Conservation (phyloP, 2,797 vertebrate genomes). For the Mus spretus region DNA sequence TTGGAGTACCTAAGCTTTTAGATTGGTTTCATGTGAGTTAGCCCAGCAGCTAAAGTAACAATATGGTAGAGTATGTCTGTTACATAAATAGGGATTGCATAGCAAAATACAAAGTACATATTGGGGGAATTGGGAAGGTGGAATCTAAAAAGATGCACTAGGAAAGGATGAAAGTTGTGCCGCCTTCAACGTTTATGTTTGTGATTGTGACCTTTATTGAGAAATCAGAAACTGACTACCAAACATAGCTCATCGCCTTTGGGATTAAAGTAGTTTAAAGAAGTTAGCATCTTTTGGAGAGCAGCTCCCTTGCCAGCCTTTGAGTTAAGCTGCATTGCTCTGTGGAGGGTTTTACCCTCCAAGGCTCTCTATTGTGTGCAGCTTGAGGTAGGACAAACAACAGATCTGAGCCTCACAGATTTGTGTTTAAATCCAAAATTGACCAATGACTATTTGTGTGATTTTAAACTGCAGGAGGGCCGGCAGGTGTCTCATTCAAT, state of each 20-base stretch:
- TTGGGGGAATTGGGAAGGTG: background rate
- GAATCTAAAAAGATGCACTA: background rate
- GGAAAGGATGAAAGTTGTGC: background rate
- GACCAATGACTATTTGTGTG: conserved; percentile 3
- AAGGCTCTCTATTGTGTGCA: background rate
- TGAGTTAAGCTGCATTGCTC: background rate
- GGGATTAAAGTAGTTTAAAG: background rate
- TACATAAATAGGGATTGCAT: background rate
- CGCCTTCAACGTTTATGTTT: background rate
- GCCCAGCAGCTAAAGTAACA: background rate
- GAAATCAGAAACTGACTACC: conserved; percentile 33
- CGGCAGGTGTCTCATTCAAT: conserved; percentile 60
- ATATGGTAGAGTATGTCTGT: background rate
- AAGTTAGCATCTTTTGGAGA: conserved; percentile 5
- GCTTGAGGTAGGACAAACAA: background rate
- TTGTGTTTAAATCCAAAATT: conserved; percentile 61
- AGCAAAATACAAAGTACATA: background rate
- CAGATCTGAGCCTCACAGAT: conserved; percentile 8
- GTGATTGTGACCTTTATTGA: conserved; percentile 3
- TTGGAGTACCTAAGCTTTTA: conserved; percentile 1
- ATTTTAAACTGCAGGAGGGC: conserved; percentile 18
- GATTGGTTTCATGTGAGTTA: conserved; percentile 17
- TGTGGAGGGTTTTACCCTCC: background rate
- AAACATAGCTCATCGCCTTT: background rate
- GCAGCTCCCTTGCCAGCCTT: background rate